Conservation (phyloP, 2,797 vertebrate genomes). For the Amazona ochrocephala region DNA sequence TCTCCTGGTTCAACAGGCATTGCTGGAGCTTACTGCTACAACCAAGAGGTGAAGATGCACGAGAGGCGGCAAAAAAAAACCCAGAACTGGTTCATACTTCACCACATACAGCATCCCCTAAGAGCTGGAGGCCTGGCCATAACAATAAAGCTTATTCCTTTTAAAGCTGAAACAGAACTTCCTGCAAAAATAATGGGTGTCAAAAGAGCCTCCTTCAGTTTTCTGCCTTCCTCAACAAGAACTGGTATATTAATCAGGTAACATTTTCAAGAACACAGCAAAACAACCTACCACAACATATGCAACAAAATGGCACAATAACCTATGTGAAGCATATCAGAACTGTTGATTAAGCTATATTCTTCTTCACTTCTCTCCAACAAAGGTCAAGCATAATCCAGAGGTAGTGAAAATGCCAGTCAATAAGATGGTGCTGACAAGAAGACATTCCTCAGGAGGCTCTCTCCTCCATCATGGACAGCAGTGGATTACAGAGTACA, state of each 20-base stretch:
- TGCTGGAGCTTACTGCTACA: not conserved
- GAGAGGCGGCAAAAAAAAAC: not conserved
- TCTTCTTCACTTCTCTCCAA: not conserved
- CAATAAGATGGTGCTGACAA: not conserved
- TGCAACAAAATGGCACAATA: not conserved
- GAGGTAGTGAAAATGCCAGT: not conserved
- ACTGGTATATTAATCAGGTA: not conserved
- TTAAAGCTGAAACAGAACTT: not conserved
- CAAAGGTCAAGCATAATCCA: not conserved
- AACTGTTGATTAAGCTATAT: not conserved
- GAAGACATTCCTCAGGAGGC: not conserved
- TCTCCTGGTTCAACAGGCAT: not conserved
- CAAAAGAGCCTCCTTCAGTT: not conserved
- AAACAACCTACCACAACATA: not conserved
- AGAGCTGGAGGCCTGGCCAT: not conserved
- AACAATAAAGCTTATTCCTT: not conserved
- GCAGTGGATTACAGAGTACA: not conserved
- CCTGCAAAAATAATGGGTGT: accelerated
- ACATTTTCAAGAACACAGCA: not conserved
- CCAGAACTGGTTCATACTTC: not conserved
- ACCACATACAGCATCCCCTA: not conserved
- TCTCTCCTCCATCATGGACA: not conserved
- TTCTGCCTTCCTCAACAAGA: not conserved
- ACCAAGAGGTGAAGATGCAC: not conserved
- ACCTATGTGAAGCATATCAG: not conserved